A percentile compares a stretch with the other conserved stretches of the same genome.
phyloP scores from a whole-genome alignment of 2,888 invertebrate genomes.

The Acronicta psi region DNA sequence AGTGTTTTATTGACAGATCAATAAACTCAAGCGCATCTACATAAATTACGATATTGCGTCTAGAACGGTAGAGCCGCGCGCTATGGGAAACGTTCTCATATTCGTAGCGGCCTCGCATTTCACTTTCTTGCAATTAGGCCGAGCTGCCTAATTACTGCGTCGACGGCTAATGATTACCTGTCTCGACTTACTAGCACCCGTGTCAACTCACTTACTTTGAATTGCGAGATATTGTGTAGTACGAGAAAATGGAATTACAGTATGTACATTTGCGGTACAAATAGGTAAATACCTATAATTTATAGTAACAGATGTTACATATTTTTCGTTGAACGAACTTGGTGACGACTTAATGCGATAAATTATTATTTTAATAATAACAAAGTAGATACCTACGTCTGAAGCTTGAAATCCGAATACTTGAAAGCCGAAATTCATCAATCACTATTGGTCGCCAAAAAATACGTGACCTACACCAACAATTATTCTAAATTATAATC shows the following conservation, averaged over 20 bases:
- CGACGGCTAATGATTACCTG: constrained; percentile 60
- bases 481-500: background rate
- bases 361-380: too few relatives aligned
- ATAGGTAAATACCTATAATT: too few relatives aligned
- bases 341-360: background rate
- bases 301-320: background rate
- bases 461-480: background rate
- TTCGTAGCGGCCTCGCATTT: constrained; percentile 62
- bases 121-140: constrained; percentile 74
- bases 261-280: background rate
- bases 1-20: constrained; percentile 21
- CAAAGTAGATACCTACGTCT: too few relatives aligned
- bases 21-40: constrained; percentile 8
- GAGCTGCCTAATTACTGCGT: constrained; percentile 55
- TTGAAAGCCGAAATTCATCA: too few relatives aligned
- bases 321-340: background rate
- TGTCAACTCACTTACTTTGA: constrained; percentile 27
- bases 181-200: constrained; percentile 57
- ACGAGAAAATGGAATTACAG: background rate
- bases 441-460: too few relatives aligned
- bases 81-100: constrained; percentile 64
- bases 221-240: constrained; percentile 18
- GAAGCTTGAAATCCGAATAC: too few relatives aligned
- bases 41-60: constrained; percentile 21
- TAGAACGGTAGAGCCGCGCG: constrained; percentile 33